Evolutionary conservation across 2,113 vertebrate species (phyloP), one percentile per base, ranked within the genome.

Genomic region (Oryzias javanicus): DNA sequence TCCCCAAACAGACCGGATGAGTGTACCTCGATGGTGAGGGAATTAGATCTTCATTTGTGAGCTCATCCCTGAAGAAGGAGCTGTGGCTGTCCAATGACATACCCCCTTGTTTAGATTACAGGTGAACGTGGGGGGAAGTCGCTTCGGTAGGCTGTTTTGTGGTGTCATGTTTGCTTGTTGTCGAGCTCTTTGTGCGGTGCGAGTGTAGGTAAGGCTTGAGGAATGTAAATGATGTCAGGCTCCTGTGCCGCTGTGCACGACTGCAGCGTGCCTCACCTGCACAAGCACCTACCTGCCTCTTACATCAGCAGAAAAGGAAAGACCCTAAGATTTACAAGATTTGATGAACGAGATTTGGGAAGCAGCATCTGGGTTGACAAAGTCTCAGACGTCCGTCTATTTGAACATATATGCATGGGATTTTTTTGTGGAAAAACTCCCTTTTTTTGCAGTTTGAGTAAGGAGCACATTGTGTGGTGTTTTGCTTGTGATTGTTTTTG

Each of bases 171-270:
- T 65, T 64, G 25, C 65, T 57, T 78, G 72, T 79, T 78, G 76
- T 60, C 13, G 10, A 17, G 24, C 19, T 49, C 55, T 82, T 63
- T 71, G 58, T 61, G 61, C 15, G 22, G 22, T 2, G 35, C 6
- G 46, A n/a, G 49, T 65, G n/a, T 67, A 67, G 59, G 70, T 89
- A 70, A 86, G 73, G 60, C 17, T 50, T 64, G 53, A 76, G 81
- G 82, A 88, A 89, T 89, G 85, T 6, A 50, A 35, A 52, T 84
- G 79, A 84, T 77, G 81, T 86, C 78, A 84, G 67, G 47, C 55
- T 29, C 5, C 18, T 50, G 49, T 61, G 57, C 53, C 49, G 27
- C 61, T 4, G 50, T 71, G 70, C 54, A 70, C 25, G 3, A 20
- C 16, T 4, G 44, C 24, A 17, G 16, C 45, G 50, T 17, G 67